Conservation (phyloP, 2,797 vertebrate genomes). For the Enteromius radiatus region DNA sequence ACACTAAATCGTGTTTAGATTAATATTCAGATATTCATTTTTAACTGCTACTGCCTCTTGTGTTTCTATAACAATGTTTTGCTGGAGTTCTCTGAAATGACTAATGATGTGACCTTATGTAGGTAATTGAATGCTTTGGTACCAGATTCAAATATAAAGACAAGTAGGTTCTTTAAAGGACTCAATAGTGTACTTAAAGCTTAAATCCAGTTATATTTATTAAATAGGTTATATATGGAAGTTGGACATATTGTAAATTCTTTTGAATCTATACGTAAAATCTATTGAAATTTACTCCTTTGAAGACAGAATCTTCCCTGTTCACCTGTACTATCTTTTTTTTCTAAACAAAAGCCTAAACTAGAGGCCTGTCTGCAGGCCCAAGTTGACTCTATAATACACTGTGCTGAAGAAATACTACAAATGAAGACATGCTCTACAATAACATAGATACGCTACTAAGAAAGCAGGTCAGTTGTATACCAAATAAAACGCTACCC, state of each 20-base stretch:
- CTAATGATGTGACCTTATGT: neutral
- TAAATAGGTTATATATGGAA: neutral
- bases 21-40: neutral
- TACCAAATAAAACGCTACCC: neutral
- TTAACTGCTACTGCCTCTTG: neutral
- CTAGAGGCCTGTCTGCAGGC: neutral
- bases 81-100: neutral
- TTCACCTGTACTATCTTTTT: neutral
- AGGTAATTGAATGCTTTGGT: constrained; percentile 8
- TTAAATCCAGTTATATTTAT: neutral
- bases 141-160: neutral
- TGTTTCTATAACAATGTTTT: neutral
- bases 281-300: neutral
- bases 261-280: too few relatives aligned
- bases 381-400: neutral
- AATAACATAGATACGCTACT: neutral
- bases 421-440: neutral
- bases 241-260: neutral
- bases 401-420: neutral
- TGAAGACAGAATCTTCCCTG: neutral
- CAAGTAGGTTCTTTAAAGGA: neutral
- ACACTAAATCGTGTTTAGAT: neutral
- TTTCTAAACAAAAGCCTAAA: neutral
- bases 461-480: neutral
- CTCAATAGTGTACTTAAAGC: neutral